These are phyloP conservation scores for Proterorhinus semilunaris DNA, from an alignment of 2,113 vertebrate genomes.

Conservation along the genomic window DNA sequence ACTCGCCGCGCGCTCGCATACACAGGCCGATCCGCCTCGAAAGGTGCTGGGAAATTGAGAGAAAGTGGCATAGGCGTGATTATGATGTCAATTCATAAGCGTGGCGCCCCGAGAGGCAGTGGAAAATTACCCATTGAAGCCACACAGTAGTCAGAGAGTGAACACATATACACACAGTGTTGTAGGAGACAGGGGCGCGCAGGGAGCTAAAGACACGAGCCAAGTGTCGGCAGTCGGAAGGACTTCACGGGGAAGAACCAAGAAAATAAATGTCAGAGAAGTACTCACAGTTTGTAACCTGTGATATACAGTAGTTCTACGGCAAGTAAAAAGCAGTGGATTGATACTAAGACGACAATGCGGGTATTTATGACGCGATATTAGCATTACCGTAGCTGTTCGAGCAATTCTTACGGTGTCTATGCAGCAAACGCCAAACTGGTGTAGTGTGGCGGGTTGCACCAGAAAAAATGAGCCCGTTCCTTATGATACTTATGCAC, in stretches of 20 bases:
- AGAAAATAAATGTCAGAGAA: neutral
- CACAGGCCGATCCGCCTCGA: conserved; percentile 1
- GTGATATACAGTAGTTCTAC: no score
- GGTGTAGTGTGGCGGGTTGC: no score
- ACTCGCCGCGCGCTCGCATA: neutral
- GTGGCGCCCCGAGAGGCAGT: conserved; percentile 32
- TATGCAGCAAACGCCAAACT: no score
- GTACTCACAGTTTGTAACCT: no score
- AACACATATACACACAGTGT: conserved; percentile 19
- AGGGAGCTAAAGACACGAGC: conserved; percentile 21
- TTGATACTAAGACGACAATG: no score
- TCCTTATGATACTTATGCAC: no score
- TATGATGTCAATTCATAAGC: conserved; percentile 63
- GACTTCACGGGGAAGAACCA: conserved; percentile 3
- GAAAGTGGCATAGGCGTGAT: conserved; percentile 50
- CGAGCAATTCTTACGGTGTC: no score
- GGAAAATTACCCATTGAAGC: conserved; percentile 51
- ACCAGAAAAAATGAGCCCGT: no score
- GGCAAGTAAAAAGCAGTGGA: no score
- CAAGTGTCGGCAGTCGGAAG: neutral
- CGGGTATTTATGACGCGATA: no score
- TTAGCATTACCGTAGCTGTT: no score
- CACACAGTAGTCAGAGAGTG: conserved; percentile 28
- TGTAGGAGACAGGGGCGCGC: no score
- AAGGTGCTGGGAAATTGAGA: conserved; percentile 38